These are phyloP conservation scores for Scolanthus callimorphus DNA, from an alignment of 92 coral and sea anemone species.

Conservation along the genomic window DNA sequence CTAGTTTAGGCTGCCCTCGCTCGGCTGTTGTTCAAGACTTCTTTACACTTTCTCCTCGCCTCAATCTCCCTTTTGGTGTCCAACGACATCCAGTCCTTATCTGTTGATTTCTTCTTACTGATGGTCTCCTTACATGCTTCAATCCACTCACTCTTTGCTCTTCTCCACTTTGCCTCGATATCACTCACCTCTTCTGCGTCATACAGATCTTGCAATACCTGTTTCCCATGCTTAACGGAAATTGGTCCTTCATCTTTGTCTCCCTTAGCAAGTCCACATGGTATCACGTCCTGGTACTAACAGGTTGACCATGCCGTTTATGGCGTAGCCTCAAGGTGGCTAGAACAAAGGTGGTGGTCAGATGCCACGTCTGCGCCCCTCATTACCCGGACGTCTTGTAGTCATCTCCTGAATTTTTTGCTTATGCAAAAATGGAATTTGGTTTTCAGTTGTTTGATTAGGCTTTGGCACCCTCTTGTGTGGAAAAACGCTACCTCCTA, in stretches of 20 bases:
- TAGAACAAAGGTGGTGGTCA: constrained; percentile 11
- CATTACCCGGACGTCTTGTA: constrained; percentile 2
- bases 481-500: too few relatives aligned
- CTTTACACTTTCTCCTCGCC: too few relatives aligned
- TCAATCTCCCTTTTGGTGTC: too few relatives aligned
- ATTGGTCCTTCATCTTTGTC: too few relatives aligned
- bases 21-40: constrained; percentile 1
- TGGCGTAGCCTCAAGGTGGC: too few relatives aligned
- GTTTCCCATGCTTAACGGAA: neutral
- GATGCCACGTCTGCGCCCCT: constrained; percentile 13
- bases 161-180: neutral
- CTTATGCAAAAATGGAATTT: too few relatives aligned
- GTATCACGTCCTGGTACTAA: neutral
- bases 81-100: too few relatives aligned
- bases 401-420: too few relatives aligned
- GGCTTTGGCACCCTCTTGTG: too few relatives aligned
- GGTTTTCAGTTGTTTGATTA: too few relatives aligned
- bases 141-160: neutral
- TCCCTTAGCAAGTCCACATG: constrained; percentile 12
- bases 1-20: neutral
- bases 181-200: constrained; percentile 1
- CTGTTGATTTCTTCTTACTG: too few relatives aligned
- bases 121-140: neutral
- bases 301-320: constrained; percentile 2
- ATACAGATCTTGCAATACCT: neutral